phyloP scores from a whole-genome alignment of 2,888 invertebrate genomes.

The Caenorhabditis japonica region DNA sequence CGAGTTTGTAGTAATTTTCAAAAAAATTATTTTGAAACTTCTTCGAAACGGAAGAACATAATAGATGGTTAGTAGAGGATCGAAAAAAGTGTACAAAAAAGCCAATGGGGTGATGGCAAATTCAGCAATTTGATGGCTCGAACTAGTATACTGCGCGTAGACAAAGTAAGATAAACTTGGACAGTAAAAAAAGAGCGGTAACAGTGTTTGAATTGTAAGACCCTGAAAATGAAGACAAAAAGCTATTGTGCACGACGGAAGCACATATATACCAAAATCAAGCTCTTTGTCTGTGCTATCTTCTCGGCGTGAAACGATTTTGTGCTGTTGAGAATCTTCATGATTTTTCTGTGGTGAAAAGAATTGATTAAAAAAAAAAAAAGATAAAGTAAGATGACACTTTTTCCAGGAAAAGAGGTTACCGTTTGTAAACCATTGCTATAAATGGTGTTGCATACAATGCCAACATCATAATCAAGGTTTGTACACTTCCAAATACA shows the following conservation, averaged over 20 bases:
- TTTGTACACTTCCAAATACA: slow-evolving; percentile 6
- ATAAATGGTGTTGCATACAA: slow-evolving; percentile 33
- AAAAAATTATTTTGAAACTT: slow-evolving; percentile 12
- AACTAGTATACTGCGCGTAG: slow-evolving; percentile 16
- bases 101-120: slow-evolving; percentile 20
- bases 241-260: too few species aligned
- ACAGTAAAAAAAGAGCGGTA: slow-evolving; percentile 25
- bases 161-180: slow-evolving; percentile 30
- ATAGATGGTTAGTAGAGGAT: slow-evolving; percentile 28
- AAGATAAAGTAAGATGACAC: too few species aligned
- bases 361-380: too few species aligned
- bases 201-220: slow-evolving; percentile 33
- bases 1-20: background rate
- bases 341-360: slow-evolving; percentile 39
- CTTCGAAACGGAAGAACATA: slow-evolving; percentile 29
- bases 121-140: slow-evolving; percentile 5
- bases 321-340: slow-evolving; percentile 28
- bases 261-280: slow-evolving; percentile 16
- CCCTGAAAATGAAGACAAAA: too few species aligned
- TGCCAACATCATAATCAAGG: slow-evolving; percentile 13
- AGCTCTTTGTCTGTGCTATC: slow-evolving; percentile 34
- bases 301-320: slow-evolving; percentile 23
- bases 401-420: too few species aligned
- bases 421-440: slow-evolving; percentile 24
- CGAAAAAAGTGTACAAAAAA: slow-evolving; percentile 23